Conservation (phyloP, 2,113 vertebrate species). For the human region DNA sequence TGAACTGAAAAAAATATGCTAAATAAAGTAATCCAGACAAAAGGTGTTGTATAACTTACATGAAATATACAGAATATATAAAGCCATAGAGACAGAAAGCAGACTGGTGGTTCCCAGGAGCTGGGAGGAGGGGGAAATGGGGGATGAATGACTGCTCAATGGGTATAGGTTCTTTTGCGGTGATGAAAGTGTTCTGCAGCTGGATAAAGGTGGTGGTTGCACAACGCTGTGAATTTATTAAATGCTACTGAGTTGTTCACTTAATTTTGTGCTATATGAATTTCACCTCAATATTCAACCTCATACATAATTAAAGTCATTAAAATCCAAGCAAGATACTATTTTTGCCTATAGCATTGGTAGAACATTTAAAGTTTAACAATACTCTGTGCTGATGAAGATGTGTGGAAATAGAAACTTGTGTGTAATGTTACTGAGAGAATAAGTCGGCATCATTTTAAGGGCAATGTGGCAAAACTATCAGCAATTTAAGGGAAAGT, state of each 20-base stretch:
- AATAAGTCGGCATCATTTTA: not conserved
- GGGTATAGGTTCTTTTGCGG: not conserved
- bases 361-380: not conserved
- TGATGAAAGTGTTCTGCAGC: not conserved
- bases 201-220: not conserved
- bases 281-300: not conserved
- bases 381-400: not conserved
- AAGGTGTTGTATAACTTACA: not conserved
- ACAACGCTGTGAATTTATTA: not conserved
- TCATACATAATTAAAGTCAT: not conserved
- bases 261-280: not conserved
- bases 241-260: not conserved
- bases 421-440: not conserved
- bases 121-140: not conserved
- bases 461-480: not conserved
- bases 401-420: not conserved
- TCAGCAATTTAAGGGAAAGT: not conserved
- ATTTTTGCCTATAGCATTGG: not conserved
- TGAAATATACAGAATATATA: not conserved
- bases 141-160: not conserved
- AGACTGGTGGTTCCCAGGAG: not conserved
- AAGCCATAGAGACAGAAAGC: not conserved
- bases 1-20: not conserved
- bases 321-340: not conserved
- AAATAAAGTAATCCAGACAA: not conserved